Evolutionary conservation across 2,113 vertebrate species (phyloP).

Genomic region (Xiphorhynchus elegans): DNA sequence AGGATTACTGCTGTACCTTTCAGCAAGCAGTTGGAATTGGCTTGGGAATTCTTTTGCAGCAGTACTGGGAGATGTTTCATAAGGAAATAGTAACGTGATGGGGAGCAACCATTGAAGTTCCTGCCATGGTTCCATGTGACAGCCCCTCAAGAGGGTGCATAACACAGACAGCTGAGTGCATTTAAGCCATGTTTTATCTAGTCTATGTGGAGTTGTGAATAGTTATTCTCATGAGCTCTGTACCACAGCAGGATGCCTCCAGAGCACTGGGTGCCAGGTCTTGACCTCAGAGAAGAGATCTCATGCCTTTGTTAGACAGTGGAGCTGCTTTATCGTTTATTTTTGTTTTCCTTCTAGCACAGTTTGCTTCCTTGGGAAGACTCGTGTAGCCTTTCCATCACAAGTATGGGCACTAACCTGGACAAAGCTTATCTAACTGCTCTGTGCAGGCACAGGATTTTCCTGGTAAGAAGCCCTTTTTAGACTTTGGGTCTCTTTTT

Average conservation of each 20-base stretch:
- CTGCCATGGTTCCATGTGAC: background rate
- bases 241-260: background rate
- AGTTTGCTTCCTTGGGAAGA: background rate
- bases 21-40: background rate
- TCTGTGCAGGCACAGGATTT: background rate
- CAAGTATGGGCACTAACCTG: background rate
- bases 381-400: background rate
- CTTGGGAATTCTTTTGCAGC: background rate
- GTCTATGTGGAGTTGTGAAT: no score
- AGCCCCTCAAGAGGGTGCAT: background rate
- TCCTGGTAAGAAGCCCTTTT: background rate
- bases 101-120: background rate
- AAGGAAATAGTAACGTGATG: background rate
- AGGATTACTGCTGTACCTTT: background rate
- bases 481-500: background rate
- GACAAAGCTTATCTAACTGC: background rate
- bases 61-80: accelerated
- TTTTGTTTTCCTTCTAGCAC: background rate
- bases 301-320: background rate
- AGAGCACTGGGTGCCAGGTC: background rate
- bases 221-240: background rate
- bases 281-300: background rate
- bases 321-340: background rate
- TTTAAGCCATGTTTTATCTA: background rate
- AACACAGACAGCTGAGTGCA: background rate